phyloP scores from a whole-genome alignment of 2,888 invertebrate genomes.

The Melitaea athalia region DNA sequence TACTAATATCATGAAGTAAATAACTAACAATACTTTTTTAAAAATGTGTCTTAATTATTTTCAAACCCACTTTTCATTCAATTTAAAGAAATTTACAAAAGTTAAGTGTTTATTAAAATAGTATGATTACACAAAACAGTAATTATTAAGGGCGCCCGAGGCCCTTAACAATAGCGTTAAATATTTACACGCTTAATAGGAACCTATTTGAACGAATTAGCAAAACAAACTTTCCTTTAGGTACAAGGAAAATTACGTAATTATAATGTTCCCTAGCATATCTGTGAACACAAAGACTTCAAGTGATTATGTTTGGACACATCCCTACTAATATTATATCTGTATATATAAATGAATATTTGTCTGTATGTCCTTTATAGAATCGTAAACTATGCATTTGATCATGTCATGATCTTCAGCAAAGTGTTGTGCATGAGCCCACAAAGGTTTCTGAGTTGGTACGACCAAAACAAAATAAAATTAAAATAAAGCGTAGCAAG shows the following conservation, averaged over 20 bases:
- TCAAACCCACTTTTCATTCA: background rate
- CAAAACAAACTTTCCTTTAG: conserved; percentile 49
- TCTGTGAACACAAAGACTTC: background rate
- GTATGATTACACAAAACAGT: conserved; percentile 33
- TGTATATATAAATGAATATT: too few species aligned
- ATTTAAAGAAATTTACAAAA: background rate
- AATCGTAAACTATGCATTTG: too few species aligned
- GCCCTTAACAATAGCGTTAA: conserved; percentile 62
- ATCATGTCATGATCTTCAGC: too few species aligned
- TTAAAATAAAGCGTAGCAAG: too few species aligned
- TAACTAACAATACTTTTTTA: too few species aligned
- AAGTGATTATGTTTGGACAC: background rate
- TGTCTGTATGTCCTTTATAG: too few species aligned
- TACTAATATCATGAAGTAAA: too few species aligned
- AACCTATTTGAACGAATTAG: conserved; percentile 63
- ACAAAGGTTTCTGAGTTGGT: too few species aligned
- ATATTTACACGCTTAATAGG: conserved; percentile 65
- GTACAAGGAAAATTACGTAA: conserved; percentile 35
- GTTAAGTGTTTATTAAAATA: conserved; percentile 7
- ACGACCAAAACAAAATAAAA: too few species aligned
- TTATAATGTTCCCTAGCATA: conserved; percentile 18
- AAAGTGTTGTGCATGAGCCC: too few species aligned
- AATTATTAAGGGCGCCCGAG: conserved; percentile 56
- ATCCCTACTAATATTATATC: too few species aligned
- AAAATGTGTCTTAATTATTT: too few species aligned